phyloP scores from a whole-genome alignment of 2,797 vertebrate species.

The Poeciliopsis turneri region DNA sequence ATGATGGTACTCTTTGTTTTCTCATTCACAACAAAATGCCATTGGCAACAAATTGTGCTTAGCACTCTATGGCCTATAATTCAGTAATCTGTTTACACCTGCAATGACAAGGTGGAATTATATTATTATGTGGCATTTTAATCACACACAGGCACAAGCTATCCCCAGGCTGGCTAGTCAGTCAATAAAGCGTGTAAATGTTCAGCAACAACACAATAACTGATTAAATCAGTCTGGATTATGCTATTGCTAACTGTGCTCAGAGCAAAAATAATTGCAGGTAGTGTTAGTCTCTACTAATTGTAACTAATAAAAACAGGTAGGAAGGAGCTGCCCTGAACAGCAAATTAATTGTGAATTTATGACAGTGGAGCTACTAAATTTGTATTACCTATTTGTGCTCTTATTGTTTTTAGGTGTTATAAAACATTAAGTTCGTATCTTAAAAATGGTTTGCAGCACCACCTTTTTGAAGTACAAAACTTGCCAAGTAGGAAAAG shows the following conservation, averaged over 20 bases:
- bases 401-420: not conserved
- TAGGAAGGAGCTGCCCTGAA: constrained; percentile 5
- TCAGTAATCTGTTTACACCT: constrained; percentile 41
- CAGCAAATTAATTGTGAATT: constrained; percentile 12
- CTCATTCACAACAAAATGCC: constrained; percentile 43
- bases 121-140: constrained; percentile 37
- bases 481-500: not conserved
- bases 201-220: constrained; percentile 28
- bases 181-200: constrained; percentile 49
- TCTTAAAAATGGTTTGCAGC: not conserved
- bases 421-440: not conserved
- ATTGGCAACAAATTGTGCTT: constrained; percentile 45
- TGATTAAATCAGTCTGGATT: constrained; percentile 22
- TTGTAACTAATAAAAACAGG: constrained; percentile 30
- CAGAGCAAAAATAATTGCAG: constrained; percentile 27
- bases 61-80: constrained; percentile 20
- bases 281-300: constrained; percentile 17
- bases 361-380: not conserved
- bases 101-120: constrained; percentile 35
- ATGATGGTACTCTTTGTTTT: constrained; percentile 53
- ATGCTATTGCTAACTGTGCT: constrained; percentile 13
- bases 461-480: not conserved
- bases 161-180: constrained; percentile 31
- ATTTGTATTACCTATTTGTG: not conserved
- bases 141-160: constrained; percentile 30